Evolutionary conservation across 2,113 vertebrate genomes (phyloP).

Genomic region (Pelobates fuscus): DNA sequence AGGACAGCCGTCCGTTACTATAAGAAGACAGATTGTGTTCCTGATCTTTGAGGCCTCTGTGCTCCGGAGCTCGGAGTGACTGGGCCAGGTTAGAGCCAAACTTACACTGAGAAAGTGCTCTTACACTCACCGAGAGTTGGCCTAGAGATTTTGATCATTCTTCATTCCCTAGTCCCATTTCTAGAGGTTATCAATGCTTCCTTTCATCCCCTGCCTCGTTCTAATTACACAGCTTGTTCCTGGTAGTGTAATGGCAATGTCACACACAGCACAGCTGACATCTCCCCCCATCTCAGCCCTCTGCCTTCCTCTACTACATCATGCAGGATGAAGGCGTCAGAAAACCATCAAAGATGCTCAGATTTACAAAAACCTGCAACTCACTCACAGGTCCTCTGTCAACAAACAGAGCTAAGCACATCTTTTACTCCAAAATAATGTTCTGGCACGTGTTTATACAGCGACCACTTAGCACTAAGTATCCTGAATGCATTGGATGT

Average conservation of each 20-base stretch:
- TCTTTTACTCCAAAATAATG: too few relatives aligned
- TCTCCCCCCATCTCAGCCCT: neutral
- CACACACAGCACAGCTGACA: constrained; percentile 52
- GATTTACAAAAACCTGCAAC: too few relatives aligned
- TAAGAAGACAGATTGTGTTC: too few relatives aligned
- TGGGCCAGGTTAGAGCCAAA: too few relatives aligned
- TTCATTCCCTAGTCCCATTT: neutral
- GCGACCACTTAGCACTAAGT: too few relatives aligned
- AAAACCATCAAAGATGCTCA: constrained; percentile 21
- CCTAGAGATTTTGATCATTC: constrained; percentile 40
- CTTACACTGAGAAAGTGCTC: neutral
- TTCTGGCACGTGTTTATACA: too few relatives aligned
- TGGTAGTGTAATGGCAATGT: constrained; percentile 54
- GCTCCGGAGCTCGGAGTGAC: too few relatives aligned
- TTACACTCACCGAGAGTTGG: neutral
- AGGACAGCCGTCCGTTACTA: too few relatives aligned
- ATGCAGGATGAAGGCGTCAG: constrained; percentile 3
- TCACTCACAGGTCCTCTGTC: too few relatives aligned
- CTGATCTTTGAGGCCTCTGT: too few relatives aligned
- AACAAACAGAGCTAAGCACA: too few relatives aligned
- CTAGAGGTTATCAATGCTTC: neutral
- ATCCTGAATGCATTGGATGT: too few relatives aligned
- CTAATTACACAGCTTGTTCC: constrained; percentile 53
- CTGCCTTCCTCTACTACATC: neutral
- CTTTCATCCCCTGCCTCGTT: constrained; percentile 45